Conservation (phyloP, 2,888 invertebrate species). For the Athrips mouffetella region DNA sequence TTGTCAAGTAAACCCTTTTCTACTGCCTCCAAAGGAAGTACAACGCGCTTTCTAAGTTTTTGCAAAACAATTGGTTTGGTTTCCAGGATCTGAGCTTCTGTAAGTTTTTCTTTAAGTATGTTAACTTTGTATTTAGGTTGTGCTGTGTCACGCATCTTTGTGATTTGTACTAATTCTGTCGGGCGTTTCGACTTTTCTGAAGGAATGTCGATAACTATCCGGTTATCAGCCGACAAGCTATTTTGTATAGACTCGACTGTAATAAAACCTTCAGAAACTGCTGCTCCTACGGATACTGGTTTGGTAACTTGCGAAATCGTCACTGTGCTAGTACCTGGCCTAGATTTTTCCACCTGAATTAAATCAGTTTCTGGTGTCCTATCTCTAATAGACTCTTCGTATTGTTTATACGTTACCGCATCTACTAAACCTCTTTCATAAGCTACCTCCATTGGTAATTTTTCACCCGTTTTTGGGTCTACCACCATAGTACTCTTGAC, state of each 20-base stretch:
- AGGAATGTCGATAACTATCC: conserved; percentile 37
- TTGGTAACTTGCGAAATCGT: conserved; percentile 56
- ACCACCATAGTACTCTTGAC: conserved; percentile 81
- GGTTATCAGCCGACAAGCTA: conserved; percentile 58
- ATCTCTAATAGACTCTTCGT: conserved; percentile 67
- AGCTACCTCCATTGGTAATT: conserved; percentile 88
- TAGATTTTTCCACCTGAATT: conserved; percentile 26
- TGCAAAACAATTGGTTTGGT: conserved; percentile 85
- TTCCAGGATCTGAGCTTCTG: conserved; percentile 78
- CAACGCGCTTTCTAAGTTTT: conserved; percentile 86
- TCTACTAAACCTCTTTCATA: conserved; percentile 86
- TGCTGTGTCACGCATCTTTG: conserved; percentile 74
- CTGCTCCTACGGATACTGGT: conserved; percentile 79
- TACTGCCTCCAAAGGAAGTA: conserved; percentile 87
- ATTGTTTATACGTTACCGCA: conserved; percentile 69
- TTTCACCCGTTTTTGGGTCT: conserved; percentile 89
- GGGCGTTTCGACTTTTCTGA: conserved; percentile 39
- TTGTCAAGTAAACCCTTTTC: conserved; percentile 88
- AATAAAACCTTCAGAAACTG: conserved; percentile 75
- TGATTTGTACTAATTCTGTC: conserved; percentile 78
- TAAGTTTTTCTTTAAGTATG: conserved; percentile 78
- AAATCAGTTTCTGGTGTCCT: conserved; percentile 46
- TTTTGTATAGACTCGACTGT: conserved; percentile 74
- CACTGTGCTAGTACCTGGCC: conserved; percentile 34
- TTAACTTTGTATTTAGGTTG: conserved; percentile 84